A percentile compares a stretch with the other conserved stretches of the same genome.
phyloP scores from a whole-genome alignment of 2,113 vertebrate genomes.

The Cyprinodon brontotheroides region DNA sequence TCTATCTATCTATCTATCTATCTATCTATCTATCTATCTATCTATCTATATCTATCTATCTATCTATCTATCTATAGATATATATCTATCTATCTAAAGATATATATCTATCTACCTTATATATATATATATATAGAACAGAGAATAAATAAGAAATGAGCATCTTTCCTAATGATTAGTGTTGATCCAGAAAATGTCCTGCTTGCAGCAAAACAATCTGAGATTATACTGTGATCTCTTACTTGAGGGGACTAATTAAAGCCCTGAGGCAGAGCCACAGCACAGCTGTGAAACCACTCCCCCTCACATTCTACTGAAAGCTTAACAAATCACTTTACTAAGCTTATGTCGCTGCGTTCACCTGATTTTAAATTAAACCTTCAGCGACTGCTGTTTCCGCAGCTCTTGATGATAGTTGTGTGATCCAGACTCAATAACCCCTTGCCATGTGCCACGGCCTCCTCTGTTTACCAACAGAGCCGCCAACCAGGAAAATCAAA shows the following conservation, averaged over 20 bases:
- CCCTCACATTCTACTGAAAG: constrained; percentile 4
- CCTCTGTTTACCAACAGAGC: constrained; percentile 68
- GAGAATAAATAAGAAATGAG: not conserved
- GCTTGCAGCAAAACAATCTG: constrained; percentile 37
- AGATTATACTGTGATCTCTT: constrained; percentile 56
- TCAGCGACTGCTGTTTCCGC: not conserved
- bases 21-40: too few relatives aligned
- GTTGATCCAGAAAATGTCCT: constrained; percentile 18
- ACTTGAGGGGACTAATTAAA: constrained; percentile 56
- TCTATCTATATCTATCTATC: too few relatives aligned
- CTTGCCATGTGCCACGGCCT: constrained; percentile 31
- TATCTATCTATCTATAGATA: too few relatives aligned
- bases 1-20: too few relatives aligned
- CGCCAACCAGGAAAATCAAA: constrained; percentile 69
- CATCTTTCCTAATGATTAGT: constrained; percentile 20
- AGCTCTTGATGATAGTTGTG: constrained; percentile 14
- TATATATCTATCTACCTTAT: too few relatives aligned
- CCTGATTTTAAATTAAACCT: not conserved
- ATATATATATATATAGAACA: not conserved
- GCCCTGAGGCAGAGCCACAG: constrained; percentile 30
- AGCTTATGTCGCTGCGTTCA: constrained; percentile 1
- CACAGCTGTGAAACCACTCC: constrained; percentile 53
- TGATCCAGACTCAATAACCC: constrained; percentile 26
- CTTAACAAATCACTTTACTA: constrained; percentile 19
- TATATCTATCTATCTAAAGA: too few relatives aligned